A percentile compares a stretch with the other conserved stretches of the same genome.
phyloP scores from a whole-genome alignment of 2,113 vertebrate species.

The Catharus minimus region DNA sequence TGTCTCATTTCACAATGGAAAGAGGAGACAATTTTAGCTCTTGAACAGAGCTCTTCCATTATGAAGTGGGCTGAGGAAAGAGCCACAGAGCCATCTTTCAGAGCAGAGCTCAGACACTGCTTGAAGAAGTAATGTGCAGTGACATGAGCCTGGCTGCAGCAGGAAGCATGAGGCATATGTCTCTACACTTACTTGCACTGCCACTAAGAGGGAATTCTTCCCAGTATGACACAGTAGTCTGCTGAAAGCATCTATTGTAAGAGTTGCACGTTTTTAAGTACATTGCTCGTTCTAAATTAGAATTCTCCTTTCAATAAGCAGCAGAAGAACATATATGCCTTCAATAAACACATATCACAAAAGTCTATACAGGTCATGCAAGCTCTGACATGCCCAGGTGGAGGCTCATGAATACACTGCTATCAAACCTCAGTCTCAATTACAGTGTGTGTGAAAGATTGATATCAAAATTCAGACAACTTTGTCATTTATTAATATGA shows the following conservation, averaged over 20 bases:
- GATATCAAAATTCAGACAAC: slow-evolving; percentile 25
- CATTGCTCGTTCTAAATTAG: not conserved
- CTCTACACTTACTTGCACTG: not conserved
- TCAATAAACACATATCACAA: not conserved
- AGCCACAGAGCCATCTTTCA: not conserved
- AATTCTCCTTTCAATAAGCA: not conserved
- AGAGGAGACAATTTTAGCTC: not conserved
- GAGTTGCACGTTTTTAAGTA: not conserved
- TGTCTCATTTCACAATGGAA: not conserved
- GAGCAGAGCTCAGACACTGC: not conserved
- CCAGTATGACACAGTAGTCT: not conserved
- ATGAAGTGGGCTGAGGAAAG: not conserved
- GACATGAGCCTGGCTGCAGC: not conserved
- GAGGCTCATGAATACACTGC: not conserved
- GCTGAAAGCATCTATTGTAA: not conserved
- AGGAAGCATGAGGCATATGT: not conserved
- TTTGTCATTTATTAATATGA: slow-evolving; percentile 28
- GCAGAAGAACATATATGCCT: not conserved
- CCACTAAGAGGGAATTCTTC: not conserved
- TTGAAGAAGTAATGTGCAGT: not conserved
- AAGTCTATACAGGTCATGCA: not conserved
- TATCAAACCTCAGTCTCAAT: slow-evolving; percentile 14
- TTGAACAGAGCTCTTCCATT: not conserved
- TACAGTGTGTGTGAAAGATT: slow-evolving; percentile 31
- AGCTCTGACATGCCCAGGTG: not conserved